Evolutionary conservation across 2,888 invertebrate species (phyloP).

Genomic region (Drosophila meridiana): DNA sequence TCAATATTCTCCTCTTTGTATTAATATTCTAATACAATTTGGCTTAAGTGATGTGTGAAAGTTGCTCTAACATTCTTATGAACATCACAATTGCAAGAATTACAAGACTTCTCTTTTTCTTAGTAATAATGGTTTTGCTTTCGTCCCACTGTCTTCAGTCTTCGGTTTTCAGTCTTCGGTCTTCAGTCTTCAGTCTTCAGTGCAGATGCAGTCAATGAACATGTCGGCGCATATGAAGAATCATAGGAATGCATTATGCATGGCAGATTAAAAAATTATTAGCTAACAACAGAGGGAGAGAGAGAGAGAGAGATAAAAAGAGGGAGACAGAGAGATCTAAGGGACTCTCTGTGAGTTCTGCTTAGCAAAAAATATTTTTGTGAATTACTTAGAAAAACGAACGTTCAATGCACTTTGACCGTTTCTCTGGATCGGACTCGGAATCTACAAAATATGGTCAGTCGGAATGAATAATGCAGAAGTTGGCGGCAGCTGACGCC

Average conservation of each 20-base stretch:
- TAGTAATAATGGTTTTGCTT: not conserved
- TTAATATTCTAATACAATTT: no score
- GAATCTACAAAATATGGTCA: conserved; percentile 48
- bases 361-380: conserved; percentile 14
- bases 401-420: conserved; percentile 60
- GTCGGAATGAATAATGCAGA: conserved; percentile 56
- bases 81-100: not conserved
- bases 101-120: not conserved
- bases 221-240: conserved; percentile 57
- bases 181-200: not conserved
- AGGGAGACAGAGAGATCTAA: not conserved
- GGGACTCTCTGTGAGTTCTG: not conserved
- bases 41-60: no score
- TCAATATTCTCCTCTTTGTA: no score
- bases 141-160: conserved; percentile 21
- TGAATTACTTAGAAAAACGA: conserved; percentile 17
- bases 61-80: not conserved
- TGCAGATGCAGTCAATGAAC: conserved; percentile 53
- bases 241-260: conserved; percentile 73
- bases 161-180: no score
- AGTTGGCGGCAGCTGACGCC: conserved; percentile 27
- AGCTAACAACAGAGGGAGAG: conserved; percentile 42
- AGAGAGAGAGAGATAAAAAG: not conserved
- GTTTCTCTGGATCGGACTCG: conserved; percentile 30
- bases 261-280: conserved; percentile 77